Evolutionary conservation across 2,113 vertebrate genomes (phyloP), one percentile per base, ranked within the genome.

Genomic region (Osmerus eperlanus): DNA sequence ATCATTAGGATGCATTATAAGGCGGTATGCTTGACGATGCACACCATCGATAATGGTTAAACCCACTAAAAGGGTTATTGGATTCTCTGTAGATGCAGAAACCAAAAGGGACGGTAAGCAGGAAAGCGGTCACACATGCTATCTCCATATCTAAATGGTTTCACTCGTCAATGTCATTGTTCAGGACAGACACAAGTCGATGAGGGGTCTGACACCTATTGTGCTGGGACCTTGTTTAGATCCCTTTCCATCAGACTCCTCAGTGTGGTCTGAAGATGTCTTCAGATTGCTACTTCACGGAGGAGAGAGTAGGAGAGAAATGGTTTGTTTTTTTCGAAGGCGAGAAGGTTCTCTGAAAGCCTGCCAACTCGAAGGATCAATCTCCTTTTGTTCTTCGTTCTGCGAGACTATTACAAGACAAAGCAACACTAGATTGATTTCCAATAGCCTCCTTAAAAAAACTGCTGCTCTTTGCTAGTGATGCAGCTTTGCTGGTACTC

Each of bases 371-470:
- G 15, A 18, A 7, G 14, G n/a, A 36, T 64, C 61, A 64, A 63
- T 63, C 29, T 7, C 15, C 28, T 64, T 64, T 64, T 18, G 61
- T 64, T 15, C 61, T 8, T 19, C 61, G 8, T 5, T 64, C 61
- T 18, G 2, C 16, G 5, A 32, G 29, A 64, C 13, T 64, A 36
- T 36, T 18, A 64, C 61, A 32, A 28, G 61, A 64, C 61, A 64
- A 32, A 64, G 61, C 29, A 36, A 36, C 61, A 18, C 14, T 9
- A 64, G 61, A 64, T 64, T 64, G 61, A 64, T 64, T 64, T 28
- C 28, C 25, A 64, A 32, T 64, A 64, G 15, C 32, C 61, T 18
- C 61, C 16, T 63, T 15, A 13, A 12, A 41, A 41, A 41, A 61
- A 61, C 60, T 5, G 60, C 25, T 25, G 25, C 60, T 28, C 23